phyloP scores from a whole-genome alignment of 2,113 vertebrate species.

The Caloenas nicobarica region DNA sequence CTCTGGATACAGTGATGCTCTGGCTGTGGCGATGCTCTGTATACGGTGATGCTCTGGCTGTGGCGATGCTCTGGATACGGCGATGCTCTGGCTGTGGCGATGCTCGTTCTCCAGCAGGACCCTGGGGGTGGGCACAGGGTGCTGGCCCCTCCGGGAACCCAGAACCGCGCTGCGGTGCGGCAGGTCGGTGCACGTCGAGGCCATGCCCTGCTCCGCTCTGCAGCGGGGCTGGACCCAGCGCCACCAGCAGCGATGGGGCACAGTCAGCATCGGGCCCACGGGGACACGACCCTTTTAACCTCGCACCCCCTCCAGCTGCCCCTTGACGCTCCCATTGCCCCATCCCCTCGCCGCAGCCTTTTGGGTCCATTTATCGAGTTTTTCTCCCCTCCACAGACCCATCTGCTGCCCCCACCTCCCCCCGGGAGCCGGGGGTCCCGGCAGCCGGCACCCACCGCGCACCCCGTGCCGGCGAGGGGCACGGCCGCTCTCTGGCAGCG shows the following conservation, averaged over 20 bases:
- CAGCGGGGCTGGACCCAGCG: neutral
- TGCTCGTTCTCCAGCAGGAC: fast-evolving
- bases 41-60: no score
- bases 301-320: fast-evolving
- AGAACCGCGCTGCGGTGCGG: fast-evolving
- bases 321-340: fast-evolving
- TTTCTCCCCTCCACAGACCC: no score
- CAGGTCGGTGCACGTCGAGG: fast-evolving
- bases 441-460: neutral
- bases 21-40: neutral
- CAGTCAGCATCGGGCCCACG: neutral
- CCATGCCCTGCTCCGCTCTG: neutral
- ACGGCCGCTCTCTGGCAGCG: neutral
- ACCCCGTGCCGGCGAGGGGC: neutral
- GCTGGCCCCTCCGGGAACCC: neutral
- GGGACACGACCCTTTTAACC: fast-evolving
- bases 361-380: fast-evolving
- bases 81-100: no score
- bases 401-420: fast-evolving
- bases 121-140: fast-evolving
- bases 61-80: neutral
- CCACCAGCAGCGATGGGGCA: neutral
- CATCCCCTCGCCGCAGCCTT: neutral
- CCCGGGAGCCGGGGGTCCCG: neutral
- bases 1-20: no score